Percentiles rank a stretch among this genome's conserved stretches.
Evolutionary conservation across 1,140 invertebrate genomes (phyloP).

Genomic region (Sitobion miscanthi): DNA sequence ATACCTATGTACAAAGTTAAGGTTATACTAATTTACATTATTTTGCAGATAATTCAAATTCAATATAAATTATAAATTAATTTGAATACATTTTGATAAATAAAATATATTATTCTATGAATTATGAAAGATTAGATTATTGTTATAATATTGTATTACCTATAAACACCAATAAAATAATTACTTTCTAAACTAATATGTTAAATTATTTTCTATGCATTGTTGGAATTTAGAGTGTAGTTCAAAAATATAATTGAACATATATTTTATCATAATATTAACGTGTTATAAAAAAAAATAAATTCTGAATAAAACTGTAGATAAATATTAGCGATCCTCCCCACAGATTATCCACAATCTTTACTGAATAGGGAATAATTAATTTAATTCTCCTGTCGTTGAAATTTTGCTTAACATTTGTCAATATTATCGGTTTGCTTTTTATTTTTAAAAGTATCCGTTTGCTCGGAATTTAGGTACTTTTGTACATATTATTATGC

Average conservation of each 20-base stretch:
- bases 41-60: background rate
- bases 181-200: background rate
- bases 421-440: background rate
- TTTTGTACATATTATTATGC: background rate
- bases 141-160: background rate
- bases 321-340: background rate
- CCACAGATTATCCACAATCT: background rate
- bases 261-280: background rate
- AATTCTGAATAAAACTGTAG: background rate
- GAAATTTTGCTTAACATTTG: background rate
- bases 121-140: background rate
- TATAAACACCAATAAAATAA: background rate
- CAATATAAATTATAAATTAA: background rate
- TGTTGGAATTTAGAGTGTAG: background rate
- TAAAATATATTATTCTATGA: too few relatives aligned
- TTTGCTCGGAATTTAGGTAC: background rate
- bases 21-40: background rate
- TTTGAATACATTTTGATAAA: background rate
- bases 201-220: background rate
- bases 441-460: background rate
- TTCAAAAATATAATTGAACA: background rate
- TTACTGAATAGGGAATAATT: background rate
- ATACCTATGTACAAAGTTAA: background rate
- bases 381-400: background rate
- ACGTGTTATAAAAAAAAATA: background rate